A percentile compares a stretch with the other conserved stretches of the same genome.
Conservation (phyloP, 2,797 vertebrate genomes). For the Anguilla obscura region DNA sequence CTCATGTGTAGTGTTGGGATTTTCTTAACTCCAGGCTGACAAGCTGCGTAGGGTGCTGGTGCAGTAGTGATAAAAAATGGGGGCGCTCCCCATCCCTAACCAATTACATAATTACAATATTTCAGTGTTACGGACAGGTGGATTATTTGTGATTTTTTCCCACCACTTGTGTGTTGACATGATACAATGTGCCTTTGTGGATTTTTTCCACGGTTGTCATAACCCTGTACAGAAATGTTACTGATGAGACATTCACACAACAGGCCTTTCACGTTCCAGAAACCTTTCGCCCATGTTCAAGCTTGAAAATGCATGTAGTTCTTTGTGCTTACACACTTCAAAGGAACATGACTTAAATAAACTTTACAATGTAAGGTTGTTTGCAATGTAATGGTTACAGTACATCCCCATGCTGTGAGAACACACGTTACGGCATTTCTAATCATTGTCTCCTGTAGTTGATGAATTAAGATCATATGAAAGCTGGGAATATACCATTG, state of each 20-base stretch:
- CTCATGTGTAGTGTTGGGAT: conserved; percentile 51
- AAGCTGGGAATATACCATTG: neutral
- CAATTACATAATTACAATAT: conserved; percentile 2
- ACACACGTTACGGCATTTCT: neutral
- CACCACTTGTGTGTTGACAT: neutral
- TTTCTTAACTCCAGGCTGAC: conserved; percentile 26
- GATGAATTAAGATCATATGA: neutral
- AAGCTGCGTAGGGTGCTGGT: neutral
- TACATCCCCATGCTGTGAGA: neutral
- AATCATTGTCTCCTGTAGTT: neutral
- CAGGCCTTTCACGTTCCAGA: neutral
- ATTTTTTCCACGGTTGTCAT: neutral
- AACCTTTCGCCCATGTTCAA: neutral
- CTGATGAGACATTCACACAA: neutral
- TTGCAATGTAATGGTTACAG: neutral
- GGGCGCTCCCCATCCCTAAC: neutral
- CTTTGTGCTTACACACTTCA: neutral
- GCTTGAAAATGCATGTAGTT: neutral
- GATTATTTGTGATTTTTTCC: no score
- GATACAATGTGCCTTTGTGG: neutral
- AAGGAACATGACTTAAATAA: neutral
- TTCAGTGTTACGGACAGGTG: neutral
- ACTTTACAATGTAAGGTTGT: neutral
- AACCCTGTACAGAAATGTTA: neutral
- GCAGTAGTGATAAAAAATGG: neutral